Evolutionary conservation across 2,113 vertebrate genomes (phyloP).

Genomic region (western clawed frog (Xenopus tropicalis)): DNA sequence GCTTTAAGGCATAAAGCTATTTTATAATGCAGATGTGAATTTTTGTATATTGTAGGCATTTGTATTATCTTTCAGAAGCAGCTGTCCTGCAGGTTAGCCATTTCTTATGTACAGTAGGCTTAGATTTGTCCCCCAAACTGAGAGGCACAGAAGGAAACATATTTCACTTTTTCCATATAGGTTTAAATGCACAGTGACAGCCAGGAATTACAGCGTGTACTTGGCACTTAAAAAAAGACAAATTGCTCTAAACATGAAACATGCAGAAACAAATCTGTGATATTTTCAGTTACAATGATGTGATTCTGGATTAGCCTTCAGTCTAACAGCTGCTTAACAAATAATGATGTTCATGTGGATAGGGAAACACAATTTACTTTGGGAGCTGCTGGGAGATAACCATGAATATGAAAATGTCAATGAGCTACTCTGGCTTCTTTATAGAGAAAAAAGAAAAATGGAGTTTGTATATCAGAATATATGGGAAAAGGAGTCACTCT

Average conservation of each 20-base stretch:
- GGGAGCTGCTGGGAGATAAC: not conserved
- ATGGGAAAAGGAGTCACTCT: too few species aligned
- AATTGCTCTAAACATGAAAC: slow-evolving; percentile 14
- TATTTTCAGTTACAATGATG: slow-evolving; percentile 33
- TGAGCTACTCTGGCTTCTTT: slow-evolving; percentile 5
- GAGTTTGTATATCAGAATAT: not conserved
- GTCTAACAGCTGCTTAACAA: slow-evolving; percentile 18
- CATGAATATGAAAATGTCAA: not conserved
- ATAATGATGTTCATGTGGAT: slow-evolving; percentile 11
- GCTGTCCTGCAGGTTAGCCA: too few species aligned
- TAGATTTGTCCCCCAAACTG: too few species aligned
- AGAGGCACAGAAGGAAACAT: too few species aligned
- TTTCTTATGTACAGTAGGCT: too few species aligned
- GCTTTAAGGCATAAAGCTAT: too few species aligned
- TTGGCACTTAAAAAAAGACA: slow-evolving; percentile 20
- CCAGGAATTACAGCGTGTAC: slow-evolving; percentile 1
- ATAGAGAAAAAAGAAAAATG: not conserved
- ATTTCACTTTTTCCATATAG: too few species aligned
- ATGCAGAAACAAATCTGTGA: not conserved
- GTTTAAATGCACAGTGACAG: not conserved
- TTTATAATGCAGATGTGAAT: too few species aligned
- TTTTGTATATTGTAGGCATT: too few species aligned
- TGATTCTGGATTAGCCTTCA: slow-evolving; percentile 23
- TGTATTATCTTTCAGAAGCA: too few species aligned
- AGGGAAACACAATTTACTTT: slow-evolving; percentile 14